Conservation (phyloP, 2,888 invertebrate species). For the Embidobia sp. region DNA sequence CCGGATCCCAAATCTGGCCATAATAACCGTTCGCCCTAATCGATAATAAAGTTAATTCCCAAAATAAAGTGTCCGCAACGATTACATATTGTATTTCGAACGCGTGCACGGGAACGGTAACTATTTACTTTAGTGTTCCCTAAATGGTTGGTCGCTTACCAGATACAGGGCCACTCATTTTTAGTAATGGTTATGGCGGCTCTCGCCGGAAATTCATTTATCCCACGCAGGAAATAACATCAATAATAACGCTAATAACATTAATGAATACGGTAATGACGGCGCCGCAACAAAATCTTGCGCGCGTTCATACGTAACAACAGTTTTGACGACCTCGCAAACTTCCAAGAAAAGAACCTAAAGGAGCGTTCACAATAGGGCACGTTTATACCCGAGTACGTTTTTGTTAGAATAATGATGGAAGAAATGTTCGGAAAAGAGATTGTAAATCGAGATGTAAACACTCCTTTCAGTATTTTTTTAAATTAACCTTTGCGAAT, state of each 20-base stretch:
- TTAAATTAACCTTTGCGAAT: too few species aligned
- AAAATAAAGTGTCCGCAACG: slow-evolving; percentile 29
- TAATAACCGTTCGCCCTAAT: slow-evolving; percentile 15
- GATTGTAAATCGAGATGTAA: too few species aligned
- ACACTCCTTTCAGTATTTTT: too few species aligned
- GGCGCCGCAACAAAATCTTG: slow-evolving; percentile 13
- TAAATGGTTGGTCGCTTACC: slow-evolving; percentile 43
- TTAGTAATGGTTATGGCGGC: slow-evolving; percentile 45
- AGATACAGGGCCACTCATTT: slow-evolving; percentile 47
- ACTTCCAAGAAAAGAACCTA: too few species aligned
- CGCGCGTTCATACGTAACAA: neutral
- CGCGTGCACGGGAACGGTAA: slow-evolving; percentile 36
- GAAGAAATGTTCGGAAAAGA: too few species aligned
- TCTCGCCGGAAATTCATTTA: slow-evolving; percentile 47
- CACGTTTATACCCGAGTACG: too few species aligned
- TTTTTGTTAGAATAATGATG: too few species aligned
- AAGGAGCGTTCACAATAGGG: too few species aligned
- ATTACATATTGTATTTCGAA: slow-evolving; percentile 40
- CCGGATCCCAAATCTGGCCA: neutral
- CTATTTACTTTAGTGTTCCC: slow-evolving; percentile 46
- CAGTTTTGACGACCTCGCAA: slow-evolving; percentile 5
- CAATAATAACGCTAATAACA: slow-evolving; percentile 52
- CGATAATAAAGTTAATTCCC: slow-evolving; percentile 34
- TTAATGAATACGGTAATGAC: slow-evolving; percentile 41
- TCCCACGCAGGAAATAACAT: slow-evolving; percentile 22